Evolutionary conservation across 2,113 vertebrate genomes (phyloP).

Genomic region (Melierax canorus): DNA sequence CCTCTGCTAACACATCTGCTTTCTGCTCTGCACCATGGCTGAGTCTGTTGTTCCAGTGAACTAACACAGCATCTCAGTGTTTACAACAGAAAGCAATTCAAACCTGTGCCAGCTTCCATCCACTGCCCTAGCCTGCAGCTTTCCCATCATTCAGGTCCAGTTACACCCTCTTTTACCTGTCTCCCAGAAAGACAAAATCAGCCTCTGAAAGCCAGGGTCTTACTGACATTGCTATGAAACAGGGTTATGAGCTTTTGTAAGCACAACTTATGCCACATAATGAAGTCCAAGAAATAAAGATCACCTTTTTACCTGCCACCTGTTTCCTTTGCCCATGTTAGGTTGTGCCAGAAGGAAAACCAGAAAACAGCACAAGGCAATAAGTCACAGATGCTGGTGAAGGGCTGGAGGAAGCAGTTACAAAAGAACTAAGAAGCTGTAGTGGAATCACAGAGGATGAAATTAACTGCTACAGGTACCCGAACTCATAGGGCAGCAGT

Average conservation of each 20-base stretch:
- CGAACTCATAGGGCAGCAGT: not conserved
- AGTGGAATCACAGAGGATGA: not conserved
- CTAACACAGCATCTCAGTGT: not conserved
- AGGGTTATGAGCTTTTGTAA: not conserved
- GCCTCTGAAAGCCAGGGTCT: not conserved
- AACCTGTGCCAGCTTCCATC: not conserved
- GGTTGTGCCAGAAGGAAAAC: not conserved
- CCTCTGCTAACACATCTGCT: not conserved
- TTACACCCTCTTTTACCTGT: not conserved
- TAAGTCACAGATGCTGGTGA: not conserved
- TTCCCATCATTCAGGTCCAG: not conserved
- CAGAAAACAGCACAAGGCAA: not conserved
- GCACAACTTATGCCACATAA: not conserved
- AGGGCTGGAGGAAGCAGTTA: not conserved
- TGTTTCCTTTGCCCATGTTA: not conserved
- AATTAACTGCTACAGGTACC: not conserved
- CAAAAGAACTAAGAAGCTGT: not conserved
- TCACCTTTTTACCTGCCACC: not conserved
- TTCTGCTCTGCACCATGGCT: not conserved
- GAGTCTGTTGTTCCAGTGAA: not conserved
- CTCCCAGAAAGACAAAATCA: not conserved
- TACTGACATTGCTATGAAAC: not conserved
- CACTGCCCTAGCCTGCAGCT: not conserved
- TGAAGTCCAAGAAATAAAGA: not conserved
- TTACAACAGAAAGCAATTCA: not conserved